These are phyloP conservation scores for Drosophila novamexicana DNA, from an alignment of 1,140 invertebrate species.

Conservation along the genomic window DNA sequence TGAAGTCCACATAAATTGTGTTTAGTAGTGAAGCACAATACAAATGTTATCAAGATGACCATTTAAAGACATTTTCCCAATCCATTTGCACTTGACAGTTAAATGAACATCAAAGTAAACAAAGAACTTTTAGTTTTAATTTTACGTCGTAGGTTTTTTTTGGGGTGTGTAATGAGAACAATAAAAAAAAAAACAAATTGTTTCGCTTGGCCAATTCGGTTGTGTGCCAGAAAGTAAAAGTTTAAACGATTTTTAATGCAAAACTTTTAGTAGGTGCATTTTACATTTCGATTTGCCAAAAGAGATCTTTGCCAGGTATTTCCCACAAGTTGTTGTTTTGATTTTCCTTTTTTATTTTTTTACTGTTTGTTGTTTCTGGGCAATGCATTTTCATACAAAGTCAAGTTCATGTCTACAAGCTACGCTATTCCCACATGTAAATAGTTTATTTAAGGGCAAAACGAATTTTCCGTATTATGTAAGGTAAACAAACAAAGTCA, in stretches of 20 bases:
- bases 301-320: slow-evolving; percentile 73
- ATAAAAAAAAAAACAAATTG: slow-evolving; percentile 33
- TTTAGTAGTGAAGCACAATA: too few species aligned
- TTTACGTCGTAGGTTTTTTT: neutral
- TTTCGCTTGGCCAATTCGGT: slow-evolving; percentile 17
- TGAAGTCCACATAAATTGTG: neutral
- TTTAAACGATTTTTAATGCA: slow-evolving; percentile 46
- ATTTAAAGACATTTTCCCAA: slow-evolving; percentile 4
- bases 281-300: slow-evolving; percentile 55
- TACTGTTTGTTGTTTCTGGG: neutral
- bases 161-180: neutral
- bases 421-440: slow-evolving; percentile 12
- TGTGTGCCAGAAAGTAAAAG: slow-evolving; percentile 79
- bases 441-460: slow-evolving; percentile 58
- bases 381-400: slow-evolving; percentile 40
- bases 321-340: slow-evolving; percentile 48
- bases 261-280: slow-evolving; percentile 33
- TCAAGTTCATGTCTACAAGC: slow-evolving; percentile 74
- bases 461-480: slow-evolving; percentile 35
- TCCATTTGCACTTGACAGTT: neutral
- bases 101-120: slow-evolving; percentile 51
- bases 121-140: slow-evolving; percentile 20
- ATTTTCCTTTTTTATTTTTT: slow-evolving; percentile 11
- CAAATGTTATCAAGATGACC: neutral
- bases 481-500: slow-evolving; percentile 70